Evolutionary conservation across 2,888 invertebrate species (phyloP), one percentile per base, ranked within the genome.

Genomic region (Acanthopleura granulata): DNA sequence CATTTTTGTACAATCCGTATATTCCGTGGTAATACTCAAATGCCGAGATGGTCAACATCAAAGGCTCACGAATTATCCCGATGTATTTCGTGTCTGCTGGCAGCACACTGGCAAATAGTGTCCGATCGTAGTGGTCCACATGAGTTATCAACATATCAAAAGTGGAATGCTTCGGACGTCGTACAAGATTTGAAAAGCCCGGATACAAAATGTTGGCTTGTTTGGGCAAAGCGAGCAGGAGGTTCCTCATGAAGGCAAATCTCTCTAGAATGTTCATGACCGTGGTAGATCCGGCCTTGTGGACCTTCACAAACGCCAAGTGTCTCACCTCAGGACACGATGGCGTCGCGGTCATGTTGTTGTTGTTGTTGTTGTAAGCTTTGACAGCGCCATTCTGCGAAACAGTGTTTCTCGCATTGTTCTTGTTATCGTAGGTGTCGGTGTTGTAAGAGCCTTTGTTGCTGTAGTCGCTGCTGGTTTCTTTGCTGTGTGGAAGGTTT

Each of bases 181-280:
- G 27, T 27, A 66, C 66, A 18, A 66, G 3, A 27, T 66, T 66
- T 16, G 18, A 16, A 66, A 66, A 66, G 1, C 25, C 66, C 3
- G 3, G 3, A 16, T 22, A 14, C 16, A 66, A 22, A 27, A 22
- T 27, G 66, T 66, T 66, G 16, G 15, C 29, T 27, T 27, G 1
- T 66, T 66, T 6, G 1, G 66, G 66, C 16, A 66, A 14, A 66
- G 66, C 66, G 1, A 66, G 18, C 22, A 66, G 25, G 27, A 22
- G 66, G 6, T 66, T 15, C 6, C 66, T 22, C 16, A 6, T 27
- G 16, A 12, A 22, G 16, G 25, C 66, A 25, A 66, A 66, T 27
- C 66, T 66, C 25, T 66, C 27, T 6, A 66, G 29, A 27, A 66
- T 66, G 66, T 66, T 66, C 66, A 66, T 66, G 1, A 27, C 29